Conservation (phyloP, 2,113 vertebrate species). For the Trematomus loennbergii region DNA sequence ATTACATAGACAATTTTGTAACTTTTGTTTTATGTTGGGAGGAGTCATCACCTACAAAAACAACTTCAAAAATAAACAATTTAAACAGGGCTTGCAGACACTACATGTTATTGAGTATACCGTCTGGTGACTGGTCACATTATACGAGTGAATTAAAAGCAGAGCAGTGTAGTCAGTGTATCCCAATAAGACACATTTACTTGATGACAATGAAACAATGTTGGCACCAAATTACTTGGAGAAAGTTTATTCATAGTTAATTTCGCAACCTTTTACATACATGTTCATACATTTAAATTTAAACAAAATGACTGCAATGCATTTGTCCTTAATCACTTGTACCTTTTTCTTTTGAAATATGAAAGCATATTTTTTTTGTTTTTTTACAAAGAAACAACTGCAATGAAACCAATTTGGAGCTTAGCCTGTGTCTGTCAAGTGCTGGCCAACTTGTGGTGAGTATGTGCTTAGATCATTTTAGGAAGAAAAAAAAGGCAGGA, state of each 20-base stretch:
- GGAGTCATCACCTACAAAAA: conserved; percentile 82
- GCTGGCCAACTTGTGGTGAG: neutral
- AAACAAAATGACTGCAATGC: neutral
- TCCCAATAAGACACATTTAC: neutral
- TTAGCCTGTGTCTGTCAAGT: no score
- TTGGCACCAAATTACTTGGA: neutral
- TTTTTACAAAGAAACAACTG: no score
- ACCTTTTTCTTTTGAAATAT: neutral
- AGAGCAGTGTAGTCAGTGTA: neutral
- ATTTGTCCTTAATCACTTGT: neutral
- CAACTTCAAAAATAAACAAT: conserved; percentile 85
- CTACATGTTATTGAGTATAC: conserved; percentile 75
- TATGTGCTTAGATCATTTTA: neutral
- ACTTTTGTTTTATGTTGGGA: conserved; percentile 84
- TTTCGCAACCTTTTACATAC: neutral
- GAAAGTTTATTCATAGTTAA: neutral
- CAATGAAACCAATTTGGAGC: neutral
- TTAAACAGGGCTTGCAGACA: conserved; percentile 80
- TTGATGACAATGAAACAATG: neutral
- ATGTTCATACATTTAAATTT: neutral
- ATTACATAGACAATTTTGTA: conserved; percentile 86
- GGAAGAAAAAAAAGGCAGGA: no score
- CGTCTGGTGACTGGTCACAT: conserved; percentile 13
- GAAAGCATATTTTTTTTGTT: neutral
- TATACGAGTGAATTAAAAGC: conserved; percentile 7